Base-by-base conservation (phyloP, 2,113 vertebrate genomes). In the Xyliphius kryptos region DNA sequence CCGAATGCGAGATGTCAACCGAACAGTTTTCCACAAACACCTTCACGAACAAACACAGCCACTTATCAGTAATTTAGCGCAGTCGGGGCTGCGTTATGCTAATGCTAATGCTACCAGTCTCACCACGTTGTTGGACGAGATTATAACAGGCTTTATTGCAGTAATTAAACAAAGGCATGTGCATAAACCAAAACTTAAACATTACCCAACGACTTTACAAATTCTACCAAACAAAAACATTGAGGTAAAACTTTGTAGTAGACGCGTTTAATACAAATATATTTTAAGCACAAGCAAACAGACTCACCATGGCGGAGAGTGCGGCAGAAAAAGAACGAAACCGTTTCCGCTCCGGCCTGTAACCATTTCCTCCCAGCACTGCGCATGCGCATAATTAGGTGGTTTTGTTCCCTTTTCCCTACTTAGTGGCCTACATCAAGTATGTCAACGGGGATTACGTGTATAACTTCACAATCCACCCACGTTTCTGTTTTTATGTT, bases 281-380 rank as follows among this genome's bases (percentile, higher is more conserved):
- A 10, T 4, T 46, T 46, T 5, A n/a, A n/a, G 13, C 12, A 7
- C 3, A 41, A 4, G 3, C 13, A 6, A 13, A n/a, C 13, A 68
- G 58, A 75, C 87, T 83, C 78, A 89, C 87, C 86, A 89, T 89
- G 84, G 80, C 79, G 81, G 86, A 69, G 77, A 80, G 76, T 56
- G 47, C 64, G 79, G 78, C 68, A 76, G 69, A 84, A 80, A 88
- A 88, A 89, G 87, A 66, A 84, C 75, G 76, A 63, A 0, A 8
- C n/a, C 7, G 51, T 36, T 80, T 86, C 84, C 83, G 80, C 36
- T 37, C 20, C 0, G 5, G 53, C 48, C 61, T 74, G 3, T 78
- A 77, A 82, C 70, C 0, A 8, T 58, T 79, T 86, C 83, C 83
- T 77, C 15, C 19, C 16, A 1, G 2, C 0, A 0, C 0, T 43